Percentiles rank a stretch among this genome's conserved stretches.
Evolutionary conservation across 2,113 vertebrate species (phyloP).

Genomic region (Heterochromis multidens): DNA sequence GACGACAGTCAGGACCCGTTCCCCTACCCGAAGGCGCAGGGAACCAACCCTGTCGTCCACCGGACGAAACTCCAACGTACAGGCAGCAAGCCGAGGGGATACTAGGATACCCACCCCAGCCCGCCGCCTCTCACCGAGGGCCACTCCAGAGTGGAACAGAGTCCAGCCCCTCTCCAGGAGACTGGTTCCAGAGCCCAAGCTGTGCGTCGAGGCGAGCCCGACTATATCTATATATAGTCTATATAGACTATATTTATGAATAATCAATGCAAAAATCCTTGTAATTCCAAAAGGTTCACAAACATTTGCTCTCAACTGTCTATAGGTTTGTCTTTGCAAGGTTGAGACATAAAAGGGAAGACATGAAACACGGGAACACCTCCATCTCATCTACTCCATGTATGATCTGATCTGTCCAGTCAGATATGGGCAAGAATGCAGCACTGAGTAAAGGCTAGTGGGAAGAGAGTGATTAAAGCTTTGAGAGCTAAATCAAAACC

Average conservation of each 20-base stretch:
- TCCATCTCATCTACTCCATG: slow-evolving; percentile 11
- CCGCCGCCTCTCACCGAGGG: too few species aligned
- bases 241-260: not conserved
- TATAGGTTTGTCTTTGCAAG: not conserved
- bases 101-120: too few species aligned
- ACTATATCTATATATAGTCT: too few species aligned
- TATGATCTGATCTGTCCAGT: slow-evolving; percentile 33
- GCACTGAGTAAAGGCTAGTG: slow-evolving; percentile 6
- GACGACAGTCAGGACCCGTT: too few species aligned
- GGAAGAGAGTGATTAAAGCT: slow-evolving; percentile 52
- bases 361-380: not conserved
- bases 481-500: slow-evolving; percentile 55
- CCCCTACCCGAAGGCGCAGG: too few species aligned
- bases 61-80: too few species aligned
- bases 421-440: slow-evolving; percentile 46
- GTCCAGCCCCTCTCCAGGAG: too few species aligned
- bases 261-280: not conserved
- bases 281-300: not conserved
- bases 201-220: too few species aligned
- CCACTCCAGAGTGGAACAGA: too few species aligned
- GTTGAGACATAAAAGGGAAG: slow-evolving; percentile 2
- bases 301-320: not conserved
- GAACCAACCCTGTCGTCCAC: too few species aligned
- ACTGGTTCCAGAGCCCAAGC: too few species aligned
- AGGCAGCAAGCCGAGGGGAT: too few species aligned